These are phyloP conservation scores for Coelinius sp. DNA, from an alignment of 2,888 invertebrate genomes.

Conservation along the genomic window DNA sequence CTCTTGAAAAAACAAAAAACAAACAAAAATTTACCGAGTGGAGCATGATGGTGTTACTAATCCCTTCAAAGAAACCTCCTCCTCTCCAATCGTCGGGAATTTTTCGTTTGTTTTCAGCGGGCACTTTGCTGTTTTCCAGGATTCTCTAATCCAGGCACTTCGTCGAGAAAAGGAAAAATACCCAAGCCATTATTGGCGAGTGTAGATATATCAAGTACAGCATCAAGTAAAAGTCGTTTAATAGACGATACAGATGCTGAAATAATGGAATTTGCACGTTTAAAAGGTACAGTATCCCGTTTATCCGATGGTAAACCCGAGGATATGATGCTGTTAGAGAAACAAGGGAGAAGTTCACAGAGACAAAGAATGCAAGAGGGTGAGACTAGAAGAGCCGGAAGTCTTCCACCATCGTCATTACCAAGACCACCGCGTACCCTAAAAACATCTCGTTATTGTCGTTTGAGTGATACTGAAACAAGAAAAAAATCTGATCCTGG, in stretches of 20 bases:
- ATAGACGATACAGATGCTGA: slow-evolving; percentile 69
- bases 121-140: slow-evolving; percentile 90
- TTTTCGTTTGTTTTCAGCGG: slow-evolving; percentile 81
- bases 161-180: slow-evolving; percentile 83
- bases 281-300: slow-evolving; percentile 61
- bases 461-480: slow-evolving; percentile 66
- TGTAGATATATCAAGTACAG: slow-evolving; percentile 72
- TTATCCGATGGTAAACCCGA: slow-evolving; percentile 74
- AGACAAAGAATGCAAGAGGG: slow-evolving; percentile 78
- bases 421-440: slow-evolving; percentile 79
- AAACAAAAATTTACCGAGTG: slow-evolving; percentile 23
- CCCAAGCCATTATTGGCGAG: slow-evolving; percentile 82
- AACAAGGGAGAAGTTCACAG: slow-evolving; percentile 84
- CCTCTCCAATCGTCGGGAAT: slow-evolving; percentile 64
- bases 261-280: slow-evolving; percentile 68
- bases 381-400: slow-evolving; percentile 66
- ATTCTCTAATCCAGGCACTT: slow-evolving; percentile 83
- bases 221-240: slow-evolving; percentile 67
- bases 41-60: slow-evolving; percentile 32
- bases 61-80: slow-evolving; percentile 1
- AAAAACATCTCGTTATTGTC: slow-evolving; percentile 66
- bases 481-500: slow-evolving; percentile 67
- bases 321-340: slow-evolving; percentile 82
- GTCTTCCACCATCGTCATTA: slow-evolving; percentile 81
- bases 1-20: neutral